Conservation (phyloP, 2,888 invertebrate species). For the Lasioglossum lativentre region DNA sequence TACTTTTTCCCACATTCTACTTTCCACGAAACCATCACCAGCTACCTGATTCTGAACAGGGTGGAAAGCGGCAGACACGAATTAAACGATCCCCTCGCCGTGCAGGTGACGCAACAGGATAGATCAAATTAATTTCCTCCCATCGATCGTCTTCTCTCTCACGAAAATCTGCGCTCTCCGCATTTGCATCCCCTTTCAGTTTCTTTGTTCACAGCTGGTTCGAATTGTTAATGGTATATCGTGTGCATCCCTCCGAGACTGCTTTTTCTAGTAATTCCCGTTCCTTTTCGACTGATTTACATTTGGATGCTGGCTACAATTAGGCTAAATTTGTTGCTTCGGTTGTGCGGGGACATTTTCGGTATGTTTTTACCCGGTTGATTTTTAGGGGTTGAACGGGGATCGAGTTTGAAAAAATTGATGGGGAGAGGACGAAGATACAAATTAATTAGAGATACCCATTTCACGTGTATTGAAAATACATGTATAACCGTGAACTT, state of each 20-base stretch:
- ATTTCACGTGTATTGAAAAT: too few species aligned
- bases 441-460: too few species aligned
- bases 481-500: too few species aligned
- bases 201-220: not conserved
- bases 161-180: not conserved
- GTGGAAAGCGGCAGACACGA: conserved; percentile 32
- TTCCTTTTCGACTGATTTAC: not conserved
- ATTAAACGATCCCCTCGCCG: conserved; percentile 48
- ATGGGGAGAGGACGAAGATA: not conserved
- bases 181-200: conserved; percentile 7
- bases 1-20: conserved; percentile 83
- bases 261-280: not conserved
- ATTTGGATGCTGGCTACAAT: not conserved
- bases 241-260: not conserved
- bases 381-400: too few species aligned
- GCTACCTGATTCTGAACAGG: conserved; percentile 65
- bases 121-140: conserved; percentile 62
- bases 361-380: too few species aligned
- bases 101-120: conserved; percentile 61
- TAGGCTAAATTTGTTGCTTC: not conserved
- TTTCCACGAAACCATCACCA: conserved; percentile 75
- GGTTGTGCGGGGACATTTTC: not conserved
- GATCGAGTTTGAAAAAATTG: not conserved
- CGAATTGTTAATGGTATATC: not conserved
- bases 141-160: conserved; percentile 15